Evolutionary conservation across 1,140 invertebrate species (phyloP), one percentile per base, ranked within the genome.

Genomic region (Drosophila arizonae): DNA sequence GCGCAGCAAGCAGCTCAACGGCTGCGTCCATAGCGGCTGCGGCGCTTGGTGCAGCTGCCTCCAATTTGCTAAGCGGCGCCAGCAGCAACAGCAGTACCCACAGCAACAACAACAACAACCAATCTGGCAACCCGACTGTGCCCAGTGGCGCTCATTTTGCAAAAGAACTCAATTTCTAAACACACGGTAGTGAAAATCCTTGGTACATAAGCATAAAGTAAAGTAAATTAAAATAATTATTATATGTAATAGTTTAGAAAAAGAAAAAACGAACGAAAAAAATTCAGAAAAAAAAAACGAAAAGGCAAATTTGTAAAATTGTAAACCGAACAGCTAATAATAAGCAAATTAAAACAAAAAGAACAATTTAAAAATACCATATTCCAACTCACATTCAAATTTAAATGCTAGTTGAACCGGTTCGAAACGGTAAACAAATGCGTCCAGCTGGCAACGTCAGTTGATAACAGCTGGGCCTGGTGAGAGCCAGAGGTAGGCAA

Each of bases 131-230:
- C 60, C 60, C 70, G 50, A 65, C 56, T 69, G 66, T 69, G 65
- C 56, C 63, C 58, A 48, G 66, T 58, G 70, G 74, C 41, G 61
- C 75, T 57, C 78, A 81, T 72, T 78, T 70, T 60, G 61, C 76
- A 70, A 77, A 77, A 43, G 66, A 75, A 76, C 74, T 76, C 46
- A 76, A 76, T 72, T 76, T 76, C 69, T 76, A 67, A 76, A 68
- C 3, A 84, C 64, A 79, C 81, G 82, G 82, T 86, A 86, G 82
- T 86, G 74, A 76, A 88, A 88, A 88, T 88, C 80, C 84, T 88
- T 80, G 80, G 69, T 77, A 85, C 73, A 88, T 87, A 88, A 84
- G 73, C 84, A 88, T 72, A 68, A 79, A 75, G 57, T 64, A 86
- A 52, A 52, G 46, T 48, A 87, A 85, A 77, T 39, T 63, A 86